A percentile compares a stretch with the other conserved stretches of the same genome.
Evolutionary conservation across 2,888 invertebrate species (phyloP).

Genomic region (Stictocephala bisonia): DNA sequence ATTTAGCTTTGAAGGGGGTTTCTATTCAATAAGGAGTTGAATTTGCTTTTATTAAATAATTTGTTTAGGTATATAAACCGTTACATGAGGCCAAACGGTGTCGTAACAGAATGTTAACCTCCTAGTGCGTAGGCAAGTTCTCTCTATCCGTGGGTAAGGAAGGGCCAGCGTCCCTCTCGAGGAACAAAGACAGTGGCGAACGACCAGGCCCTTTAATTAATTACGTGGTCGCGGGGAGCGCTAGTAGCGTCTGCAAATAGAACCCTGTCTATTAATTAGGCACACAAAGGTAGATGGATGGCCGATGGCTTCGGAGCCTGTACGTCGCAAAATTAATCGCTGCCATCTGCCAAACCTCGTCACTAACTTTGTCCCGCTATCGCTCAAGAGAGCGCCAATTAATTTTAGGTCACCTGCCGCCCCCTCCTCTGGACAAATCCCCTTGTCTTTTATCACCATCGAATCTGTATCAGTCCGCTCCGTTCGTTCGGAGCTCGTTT

Average conservation of each 20-base stretch:
- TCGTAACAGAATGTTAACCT: too few species aligned
- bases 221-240: too few species aligned
- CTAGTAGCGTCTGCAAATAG: constrained; percentile 18
- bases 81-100: too few species aligned
- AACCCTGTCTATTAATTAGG: constrained; percentile 25
- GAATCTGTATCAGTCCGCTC: constrained; percentile 14
- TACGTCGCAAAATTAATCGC: constrained; percentile 14
- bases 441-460: constrained; percentile 34
- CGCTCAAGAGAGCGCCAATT: constrained; percentile 10
- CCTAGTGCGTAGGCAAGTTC: too few species aligned
- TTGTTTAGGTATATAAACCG: too few species aligned
- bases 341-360: constrained; percentile 29
- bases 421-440: constrained; percentile 13
- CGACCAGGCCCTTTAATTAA: constrained; percentile 21
- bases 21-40: too few species aligned
- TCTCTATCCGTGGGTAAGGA: too few species aligned
- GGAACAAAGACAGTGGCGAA: constrained; percentile 1
- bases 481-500: too few species aligned
- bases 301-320: too few species aligned
- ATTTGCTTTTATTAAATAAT: too few species aligned
- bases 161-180: too few species aligned
- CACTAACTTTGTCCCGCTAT: constrained; percentile 20
- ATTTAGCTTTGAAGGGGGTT: too few species aligned
- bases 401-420: constrained; percentile 25
- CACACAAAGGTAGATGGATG: constrained; percentile 12